Evolutionary conservation across 2,113 vertebrate genomes (phyloP).

Genomic region (Myiozetetes cayanensis): DNA sequence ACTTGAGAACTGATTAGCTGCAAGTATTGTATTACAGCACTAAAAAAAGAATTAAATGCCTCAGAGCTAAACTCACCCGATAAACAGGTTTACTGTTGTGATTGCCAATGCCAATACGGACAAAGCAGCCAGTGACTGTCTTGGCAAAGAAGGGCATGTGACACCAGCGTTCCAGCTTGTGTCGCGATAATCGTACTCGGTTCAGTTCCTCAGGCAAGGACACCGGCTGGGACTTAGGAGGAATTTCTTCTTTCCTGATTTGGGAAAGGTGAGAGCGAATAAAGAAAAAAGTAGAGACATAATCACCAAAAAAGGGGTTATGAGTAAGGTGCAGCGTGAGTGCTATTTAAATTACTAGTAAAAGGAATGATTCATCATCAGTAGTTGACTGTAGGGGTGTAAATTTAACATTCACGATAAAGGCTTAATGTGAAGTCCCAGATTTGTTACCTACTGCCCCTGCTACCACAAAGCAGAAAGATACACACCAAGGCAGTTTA

Average conservation of each 20-base stretch:
- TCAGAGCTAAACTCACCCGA: slow-evolving; percentile 76
- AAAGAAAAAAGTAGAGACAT: background rate
- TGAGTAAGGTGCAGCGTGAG: background rate
- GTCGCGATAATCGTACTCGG: slow-evolving; percentile 90
- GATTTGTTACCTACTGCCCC: background rate
- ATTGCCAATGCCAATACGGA: slow-evolving; percentile 97
- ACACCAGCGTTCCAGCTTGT: slow-evolving; percentile 98
- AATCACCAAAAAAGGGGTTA: background rate
- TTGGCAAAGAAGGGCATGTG: slow-evolving; percentile 99
- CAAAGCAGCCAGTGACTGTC: slow-evolving; percentile 96
- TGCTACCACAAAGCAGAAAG: background rate
- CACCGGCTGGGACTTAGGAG: slow-evolving; percentile 95
- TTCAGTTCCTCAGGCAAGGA: slow-evolving; percentile 95
- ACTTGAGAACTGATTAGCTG: background rate
- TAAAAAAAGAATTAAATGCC: background rate
- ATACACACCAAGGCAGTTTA: background rate
- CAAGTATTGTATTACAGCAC: background rate
- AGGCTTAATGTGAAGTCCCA: background rate
- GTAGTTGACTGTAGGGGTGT: background rate
- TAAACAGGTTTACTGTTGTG: slow-evolving; percentile 98
- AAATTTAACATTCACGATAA: background rate
- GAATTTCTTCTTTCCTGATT: slow-evolving; percentile 90
- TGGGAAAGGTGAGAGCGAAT: background rate
- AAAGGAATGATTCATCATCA: background rate
- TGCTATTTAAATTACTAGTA: background rate